Evolutionary conservation across 2,797 vertebrate species (phyloP), one percentile per base, ranked within the genome.

Genomic region (Sarcoramphus papa): DNA sequence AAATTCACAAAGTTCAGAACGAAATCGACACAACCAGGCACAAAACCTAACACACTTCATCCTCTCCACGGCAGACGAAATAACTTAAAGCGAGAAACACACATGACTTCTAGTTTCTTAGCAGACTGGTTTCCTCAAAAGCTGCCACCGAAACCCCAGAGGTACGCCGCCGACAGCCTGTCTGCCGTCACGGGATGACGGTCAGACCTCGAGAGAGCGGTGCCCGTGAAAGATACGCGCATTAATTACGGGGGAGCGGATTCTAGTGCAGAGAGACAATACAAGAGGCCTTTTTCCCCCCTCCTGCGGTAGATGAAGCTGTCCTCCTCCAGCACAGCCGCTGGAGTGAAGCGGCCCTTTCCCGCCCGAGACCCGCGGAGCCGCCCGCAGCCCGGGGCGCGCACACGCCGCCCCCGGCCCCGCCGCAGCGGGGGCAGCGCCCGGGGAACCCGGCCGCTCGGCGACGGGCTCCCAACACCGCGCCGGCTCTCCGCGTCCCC

Each of bases 101-200:
- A n/a, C 19, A 1, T 1, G n/a, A 2, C 6, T 14, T 10, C 3
- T 1, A 2, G 47, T 5, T 23, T 8, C 63, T 12, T 0, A 2
- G 64, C n/a, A 28, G 51, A 4, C 28, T 0, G 51, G 7, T 3
- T 10, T 12, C 77, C 64, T 3, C 57, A 19, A 2, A 8, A 23
- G 21, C 54, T 1, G 48, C 30, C 47, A 4, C 33, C 27, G 28
- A 7, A 14, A 19, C 13, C n/a, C 23, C 56, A 2, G 19, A 1
- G 25, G 9, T 4, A 2, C 8, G 43, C 45, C 11, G 33, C 30
- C 40, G 23, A 6, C 27, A n/a, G 64, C 57, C 48, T 2, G 30
- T 22, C 41, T 8, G 30, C 25, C 41, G 7, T 2, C 56, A 1
- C 25, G 25, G 57, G 41, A 5, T 2, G n/a, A 7, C 43, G 27